Evolutionary conservation across 2,888 invertebrate genomes (phyloP), one percentile per base, ranked within the genome.

Genomic region (Clusia tigrina): DNA sequence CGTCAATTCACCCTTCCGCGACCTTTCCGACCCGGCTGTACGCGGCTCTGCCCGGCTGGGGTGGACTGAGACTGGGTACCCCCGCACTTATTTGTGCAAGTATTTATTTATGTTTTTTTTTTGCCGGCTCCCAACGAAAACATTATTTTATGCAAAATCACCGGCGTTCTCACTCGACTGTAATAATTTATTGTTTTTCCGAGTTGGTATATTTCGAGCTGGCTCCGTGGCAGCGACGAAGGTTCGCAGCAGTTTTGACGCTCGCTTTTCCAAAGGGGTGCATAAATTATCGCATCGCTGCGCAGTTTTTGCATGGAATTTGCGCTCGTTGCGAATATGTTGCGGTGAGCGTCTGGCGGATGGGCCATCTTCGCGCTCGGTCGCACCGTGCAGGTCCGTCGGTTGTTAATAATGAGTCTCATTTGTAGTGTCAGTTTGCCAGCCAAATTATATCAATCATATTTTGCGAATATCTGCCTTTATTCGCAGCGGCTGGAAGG

Each of bases 401-500:
- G 56, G n/a, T 37, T 54, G 25, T 59, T 42, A 54, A 57, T 63
- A 65, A 67, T 62, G 63, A 58, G 38, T 63, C 61, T 63, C 63
- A 65, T 65, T 65, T 67, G 56, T 51, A 58, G 60, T 58, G 67
- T 62, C 65, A 63, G 63, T 51, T 52, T 59, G 59, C 25, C 60
- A 56, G 65, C 65, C 67, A 63, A 63, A 59, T 63, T 65, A 52
- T 58, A 67, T 67, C 67, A 63, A 67, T 67, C 67, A 67, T 65
- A 48, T 63, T 38, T 22, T 38, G 58, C 57, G 52, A 22, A 37
- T 20, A 32, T 52, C 24, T 10, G 12, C 18, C 26, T 54, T 24
- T 20, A 52, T 15, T 57, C n/a, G 15, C 24, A 17, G 46, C n/a
- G 12, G 23, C 15, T 22, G 1, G 22, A 12, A 42, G 54, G 24